These are phyloP conservation scores for Sylvia borin DNA, from an alignment of 2,797 vertebrate genomes.

Conservation along the genomic window DNA sequence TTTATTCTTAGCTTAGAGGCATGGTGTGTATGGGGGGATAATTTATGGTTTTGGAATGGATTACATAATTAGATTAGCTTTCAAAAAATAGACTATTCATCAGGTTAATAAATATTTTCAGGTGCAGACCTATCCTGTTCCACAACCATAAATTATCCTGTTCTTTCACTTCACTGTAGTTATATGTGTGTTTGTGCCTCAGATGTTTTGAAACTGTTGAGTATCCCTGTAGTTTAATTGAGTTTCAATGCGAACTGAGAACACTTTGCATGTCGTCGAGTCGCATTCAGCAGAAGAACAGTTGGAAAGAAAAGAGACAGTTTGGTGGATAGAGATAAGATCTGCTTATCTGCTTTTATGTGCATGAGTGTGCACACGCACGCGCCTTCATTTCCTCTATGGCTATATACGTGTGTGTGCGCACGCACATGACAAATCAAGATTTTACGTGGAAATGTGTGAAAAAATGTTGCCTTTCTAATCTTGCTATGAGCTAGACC, in stretches of 20 bases:
- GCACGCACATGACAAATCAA: constrained; percentile 16
- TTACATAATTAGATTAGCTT: neutral
- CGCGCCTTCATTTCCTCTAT: neutral
- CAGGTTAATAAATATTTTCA: constrained; percentile 2
- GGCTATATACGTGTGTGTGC: neutral
- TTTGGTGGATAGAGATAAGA: constrained; percentile 24
- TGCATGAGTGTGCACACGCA: neutral
- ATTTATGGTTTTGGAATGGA: neutral
- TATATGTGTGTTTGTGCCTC: neutral
- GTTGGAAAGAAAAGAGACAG: neutral
- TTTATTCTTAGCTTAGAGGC: neutral
- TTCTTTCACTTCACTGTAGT: neutral
- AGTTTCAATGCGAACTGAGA: neutral
- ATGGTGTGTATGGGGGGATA: neutral
- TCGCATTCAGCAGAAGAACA: constrained; percentile 6
- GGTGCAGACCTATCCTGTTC: neutral
- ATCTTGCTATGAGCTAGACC: constrained; percentile 51
- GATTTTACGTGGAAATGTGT: constrained; percentile 42
- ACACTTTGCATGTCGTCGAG: neutral
- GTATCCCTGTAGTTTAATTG: neutral
- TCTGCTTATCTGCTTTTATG: neutral
- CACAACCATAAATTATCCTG: neutral
- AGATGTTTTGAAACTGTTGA: neutral
- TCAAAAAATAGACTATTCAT: neutral
- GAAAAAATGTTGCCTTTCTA: constrained; percentile 61